Conservation (phyloP, 2,113 vertebrate genomes). For the Okapia johnstoni region DNA sequence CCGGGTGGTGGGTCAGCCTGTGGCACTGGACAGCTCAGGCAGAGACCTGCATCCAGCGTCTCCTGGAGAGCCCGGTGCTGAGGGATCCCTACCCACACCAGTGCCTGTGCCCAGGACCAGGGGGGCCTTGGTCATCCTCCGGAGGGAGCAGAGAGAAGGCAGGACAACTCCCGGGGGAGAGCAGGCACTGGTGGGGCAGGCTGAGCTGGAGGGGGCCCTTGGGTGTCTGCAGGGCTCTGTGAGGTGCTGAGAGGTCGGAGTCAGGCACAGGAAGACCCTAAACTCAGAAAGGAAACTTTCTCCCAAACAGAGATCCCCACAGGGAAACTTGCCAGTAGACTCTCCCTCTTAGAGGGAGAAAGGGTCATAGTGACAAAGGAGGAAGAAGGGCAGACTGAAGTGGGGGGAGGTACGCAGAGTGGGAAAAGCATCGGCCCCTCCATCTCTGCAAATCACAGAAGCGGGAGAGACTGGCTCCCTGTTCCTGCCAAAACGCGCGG, state of each 20-base stretch:
- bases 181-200: background rate
- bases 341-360: background rate
- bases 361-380: background rate
- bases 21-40: background rate
- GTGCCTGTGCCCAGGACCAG: background rate
- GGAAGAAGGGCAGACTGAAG: background rate
- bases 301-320: background rate
- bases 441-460: background rate
- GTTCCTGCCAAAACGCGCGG: background rate
- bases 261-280: background rate
- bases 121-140: fast-evolving
- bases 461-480: background rate
- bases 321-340: background rate
- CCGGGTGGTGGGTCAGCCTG: background rate
- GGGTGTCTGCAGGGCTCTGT: background rate
- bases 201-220: too few relatives aligned
- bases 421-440: background rate
- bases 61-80: background rate
- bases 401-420: fast-evolving
- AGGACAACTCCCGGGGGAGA: fast-evolving
- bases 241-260: background rate
- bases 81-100: fast-evolving
- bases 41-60: background rate
- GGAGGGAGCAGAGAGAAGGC: background rate
- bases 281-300: background rate